Evolutionary conservation across 1,140 invertebrate genomes (phyloP).

Genomic region (Micrasema longulum): DNA sequence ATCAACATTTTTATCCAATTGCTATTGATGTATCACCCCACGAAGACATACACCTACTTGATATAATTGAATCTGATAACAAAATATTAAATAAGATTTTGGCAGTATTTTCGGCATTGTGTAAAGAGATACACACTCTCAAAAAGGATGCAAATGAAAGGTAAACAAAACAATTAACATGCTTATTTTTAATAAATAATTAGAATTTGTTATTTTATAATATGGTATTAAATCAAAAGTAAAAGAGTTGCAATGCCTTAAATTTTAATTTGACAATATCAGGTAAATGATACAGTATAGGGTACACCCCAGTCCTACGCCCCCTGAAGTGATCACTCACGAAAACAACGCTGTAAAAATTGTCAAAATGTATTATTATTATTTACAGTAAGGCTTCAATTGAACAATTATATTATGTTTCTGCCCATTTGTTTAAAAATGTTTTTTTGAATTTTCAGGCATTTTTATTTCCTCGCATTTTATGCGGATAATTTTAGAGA

Average conservation of each 20-base stretch:
- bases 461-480: slow-evolving; percentile 61
- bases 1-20: slow-evolving; percentile 73
- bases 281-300: too few species aligned
- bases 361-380: too few species aligned
- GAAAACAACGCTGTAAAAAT: too few species aligned
- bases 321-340: too few species aligned
- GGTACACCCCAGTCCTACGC: too few species aligned
- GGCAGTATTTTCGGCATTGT: slow-evolving; percentile 82
- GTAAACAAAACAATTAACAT: slow-evolving; percentile 66
- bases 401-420: too few species aligned
- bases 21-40: slow-evolving; percentile 66
- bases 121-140: slow-evolving; percentile 79
- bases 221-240: too few species aligned
- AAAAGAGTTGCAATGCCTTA: too few species aligned
- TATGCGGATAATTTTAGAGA: slow-evolving; percentile 62
- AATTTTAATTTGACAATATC: too few species aligned
- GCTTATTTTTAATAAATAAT: neutral
- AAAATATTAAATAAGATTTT: slow-evolving; percentile 85
- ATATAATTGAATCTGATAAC: slow-evolving; percentile 85
- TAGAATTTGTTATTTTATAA: too few species aligned
- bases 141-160: slow-evolving; percentile 75
- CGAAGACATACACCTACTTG: slow-evolving; percentile 75
- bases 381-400: too few species aligned
- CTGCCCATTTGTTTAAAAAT: too few species aligned
- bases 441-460: slow-evolving; percentile 54